These are phyloP conservation scores for Cepphus grylle DNA, from an alignment of 2,113 vertebrate species.

Conservation along the genomic window DNA sequence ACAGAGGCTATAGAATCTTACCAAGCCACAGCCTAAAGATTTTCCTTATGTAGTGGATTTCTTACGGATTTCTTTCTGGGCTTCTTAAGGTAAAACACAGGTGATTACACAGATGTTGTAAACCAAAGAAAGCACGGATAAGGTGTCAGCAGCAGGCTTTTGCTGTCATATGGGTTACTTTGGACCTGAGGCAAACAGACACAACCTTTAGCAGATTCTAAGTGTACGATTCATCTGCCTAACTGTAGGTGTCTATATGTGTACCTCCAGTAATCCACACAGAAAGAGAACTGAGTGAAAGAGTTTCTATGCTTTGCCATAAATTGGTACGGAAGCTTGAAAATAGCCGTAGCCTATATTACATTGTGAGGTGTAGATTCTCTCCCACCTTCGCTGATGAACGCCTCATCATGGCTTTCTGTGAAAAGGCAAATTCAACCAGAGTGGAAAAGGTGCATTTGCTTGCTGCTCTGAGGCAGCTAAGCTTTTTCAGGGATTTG, in stretches of 20 bases:
- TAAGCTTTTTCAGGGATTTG: neutral
- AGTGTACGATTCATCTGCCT: neutral
- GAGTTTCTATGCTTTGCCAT: neutral
- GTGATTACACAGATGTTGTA: neutral
- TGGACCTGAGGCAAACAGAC: neutral
- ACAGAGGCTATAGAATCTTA: neutral
- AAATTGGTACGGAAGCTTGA: neutral
- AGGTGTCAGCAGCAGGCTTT: neutral
- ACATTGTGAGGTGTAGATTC: neutral
- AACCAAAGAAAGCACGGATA: neutral
- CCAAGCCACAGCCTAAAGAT: neutral
- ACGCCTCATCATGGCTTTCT: neutral
- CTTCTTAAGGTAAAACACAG: neutral
- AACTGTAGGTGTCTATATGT: neutral
- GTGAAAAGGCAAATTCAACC: neutral
- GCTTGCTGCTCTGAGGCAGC: neutral
- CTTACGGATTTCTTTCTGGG: neutral
- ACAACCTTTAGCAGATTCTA: neutral
- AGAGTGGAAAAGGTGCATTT: neutral
- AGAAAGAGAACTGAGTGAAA: neutral
- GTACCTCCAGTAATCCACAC: neutral
- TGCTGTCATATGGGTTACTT: accelerated
- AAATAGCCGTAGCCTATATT: neutral
- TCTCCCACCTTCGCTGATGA: neutral
- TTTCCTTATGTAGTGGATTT: neutral